A percentile compares a stretch with the other conserved stretches of the same genome.
Evolutionary conservation across 30 jellyfish, hydroid and myxozoan species (phyloP).

Genomic region (Phacellophora camtschatica): DNA sequence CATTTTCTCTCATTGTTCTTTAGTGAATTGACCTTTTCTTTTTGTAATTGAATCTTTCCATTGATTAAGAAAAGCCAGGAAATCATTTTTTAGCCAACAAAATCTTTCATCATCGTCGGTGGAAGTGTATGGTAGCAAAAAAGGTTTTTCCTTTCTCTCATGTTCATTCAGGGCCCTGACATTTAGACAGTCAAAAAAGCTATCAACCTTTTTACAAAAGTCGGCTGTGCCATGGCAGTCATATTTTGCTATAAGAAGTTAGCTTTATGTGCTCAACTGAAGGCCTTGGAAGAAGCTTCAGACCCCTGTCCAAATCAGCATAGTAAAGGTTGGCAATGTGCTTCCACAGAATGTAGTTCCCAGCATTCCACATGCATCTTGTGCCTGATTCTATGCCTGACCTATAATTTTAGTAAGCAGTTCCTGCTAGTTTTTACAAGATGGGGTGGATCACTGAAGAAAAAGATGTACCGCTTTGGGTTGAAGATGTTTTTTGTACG

Average conservation of each 20-base stretch:
- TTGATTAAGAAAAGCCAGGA: not conserved
- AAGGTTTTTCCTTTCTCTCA: not conserved
- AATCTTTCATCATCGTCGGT: conserved; percentile 32
- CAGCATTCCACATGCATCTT: conserved; percentile 29
- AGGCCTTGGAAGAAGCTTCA: conserved; percentile 12
- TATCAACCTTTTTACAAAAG: conserved; percentile 19
- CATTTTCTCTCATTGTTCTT: conserved; percentile 28
- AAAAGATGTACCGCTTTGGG: not conserved
- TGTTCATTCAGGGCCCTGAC: conserved; percentile 16
- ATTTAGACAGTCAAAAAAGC: conserved; percentile 27
- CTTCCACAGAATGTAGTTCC: not conserved
- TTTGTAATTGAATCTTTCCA: conserved; percentile 38
- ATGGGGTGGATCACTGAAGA: conserved; percentile 15
- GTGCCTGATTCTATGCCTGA: not conserved
- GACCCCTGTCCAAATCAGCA: not conserved
- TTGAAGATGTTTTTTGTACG: not conserved
- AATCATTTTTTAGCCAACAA: conserved; percentile 11
- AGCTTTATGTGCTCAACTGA: conserved; percentile 34
- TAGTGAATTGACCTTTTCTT: conserved; percentile 28
- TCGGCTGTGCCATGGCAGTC: conserved; percentile 37
- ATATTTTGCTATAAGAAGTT: conserved; percentile 11
- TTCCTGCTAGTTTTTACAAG: conserved; percentile 15
- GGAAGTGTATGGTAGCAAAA: conserved; percentile 14
- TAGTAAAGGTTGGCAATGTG: not conserved
- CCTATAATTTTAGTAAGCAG: conserved; percentile 1